Percentiles rank a stretch among this genome's conserved stretches.
Evolutionary conservation across 2,113 vertebrate genomes (phyloP).

Genomic region (Nesospiza acunhae): DNA sequence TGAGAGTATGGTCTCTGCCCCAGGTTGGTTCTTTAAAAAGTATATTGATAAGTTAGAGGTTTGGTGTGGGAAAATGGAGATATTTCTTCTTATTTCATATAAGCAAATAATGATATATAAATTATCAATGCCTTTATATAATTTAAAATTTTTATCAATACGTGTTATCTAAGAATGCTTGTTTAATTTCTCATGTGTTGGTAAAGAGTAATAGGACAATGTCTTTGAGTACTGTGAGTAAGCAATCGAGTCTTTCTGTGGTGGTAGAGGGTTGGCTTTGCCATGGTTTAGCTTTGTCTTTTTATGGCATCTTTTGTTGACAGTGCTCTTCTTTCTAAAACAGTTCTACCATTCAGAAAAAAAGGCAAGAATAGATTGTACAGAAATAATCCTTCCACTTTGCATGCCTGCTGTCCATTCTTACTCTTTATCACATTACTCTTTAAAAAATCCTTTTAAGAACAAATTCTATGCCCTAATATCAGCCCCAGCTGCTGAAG

Average conservation of each 20-base stretch:
- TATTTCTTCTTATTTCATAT: background rate
- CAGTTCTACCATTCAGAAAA: background rate
- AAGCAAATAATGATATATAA: background rate
- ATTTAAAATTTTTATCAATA: background rate
- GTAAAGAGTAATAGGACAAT: background rate
- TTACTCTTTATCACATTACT: background rate
- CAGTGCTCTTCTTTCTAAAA: background rate
- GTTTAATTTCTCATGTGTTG: background rate
- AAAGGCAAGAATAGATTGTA: background rate
- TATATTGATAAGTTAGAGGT: background rate
- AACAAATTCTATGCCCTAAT: background rate
- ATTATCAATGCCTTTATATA: background rate
- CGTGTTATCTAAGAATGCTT: background rate
- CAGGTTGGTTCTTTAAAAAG: accelerated
- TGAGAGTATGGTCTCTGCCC: background rate
- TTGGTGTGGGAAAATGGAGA: background rate
- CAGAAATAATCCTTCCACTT: background rate
- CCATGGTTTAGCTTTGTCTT: background rate
- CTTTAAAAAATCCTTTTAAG: background rate
- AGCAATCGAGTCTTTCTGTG: background rate
- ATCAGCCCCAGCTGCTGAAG: background rate
- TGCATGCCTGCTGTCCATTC: background rate
- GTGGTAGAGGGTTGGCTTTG: background rate
- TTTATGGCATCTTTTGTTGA: background rate
- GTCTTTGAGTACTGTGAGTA: background rate